These are phyloP conservation scores for Penaeus monodon DNA, from an alignment of 2,888 invertebrate genomes.

Conservation along the genomic window DNA sequence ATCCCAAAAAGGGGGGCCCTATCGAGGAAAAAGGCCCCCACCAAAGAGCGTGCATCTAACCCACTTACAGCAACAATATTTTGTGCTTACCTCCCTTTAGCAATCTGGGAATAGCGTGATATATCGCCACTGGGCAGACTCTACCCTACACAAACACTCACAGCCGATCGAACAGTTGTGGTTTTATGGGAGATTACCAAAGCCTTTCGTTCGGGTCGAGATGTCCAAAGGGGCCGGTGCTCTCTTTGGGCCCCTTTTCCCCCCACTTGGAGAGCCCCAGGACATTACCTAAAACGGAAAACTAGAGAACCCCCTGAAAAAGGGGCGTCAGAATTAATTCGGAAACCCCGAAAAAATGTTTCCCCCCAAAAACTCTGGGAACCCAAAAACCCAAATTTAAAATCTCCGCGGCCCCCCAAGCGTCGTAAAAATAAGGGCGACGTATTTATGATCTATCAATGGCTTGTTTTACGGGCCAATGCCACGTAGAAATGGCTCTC, in stretches of 20 bases:
- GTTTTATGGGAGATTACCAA: too few species aligned
- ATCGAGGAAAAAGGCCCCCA: background rate
- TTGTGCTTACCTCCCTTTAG: slow-evolving; percentile 48
- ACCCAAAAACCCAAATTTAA: background rate
- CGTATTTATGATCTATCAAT: slow-evolving; percentile 64
- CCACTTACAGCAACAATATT: slow-evolving; percentile 54
- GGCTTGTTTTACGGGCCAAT: slow-evolving; percentile 61
- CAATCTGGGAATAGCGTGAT: slow-evolving; percentile 55
- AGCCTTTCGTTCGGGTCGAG: slow-evolving; percentile 4
- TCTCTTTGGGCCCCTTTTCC: slow-evolving; percentile 10
- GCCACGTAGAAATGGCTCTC: slow-evolving; percentile 52
- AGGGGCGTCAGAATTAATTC: too few species aligned
- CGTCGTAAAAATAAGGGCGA: slow-evolving; percentile 27
- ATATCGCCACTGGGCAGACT: slow-evolving; percentile 33
- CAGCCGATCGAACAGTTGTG: background rate
- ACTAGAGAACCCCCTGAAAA: too few species aligned
- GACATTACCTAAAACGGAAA: background rate
- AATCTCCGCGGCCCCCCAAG: background rate
- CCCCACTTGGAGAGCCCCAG: background rate
- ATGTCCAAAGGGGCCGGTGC: background rate
- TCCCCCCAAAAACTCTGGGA: background rate
- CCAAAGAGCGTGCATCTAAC: slow-evolving; percentile 30
- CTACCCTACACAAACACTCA: background rate
- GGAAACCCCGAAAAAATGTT: too few species aligned
- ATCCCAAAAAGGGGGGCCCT: background rate